A percentile compares a stretch with the other conserved stretches of the same genome.
Evolutionary conservation across 2,797 vertebrate species (phyloP).

Genomic region (Muscicapa comitata): DNA sequence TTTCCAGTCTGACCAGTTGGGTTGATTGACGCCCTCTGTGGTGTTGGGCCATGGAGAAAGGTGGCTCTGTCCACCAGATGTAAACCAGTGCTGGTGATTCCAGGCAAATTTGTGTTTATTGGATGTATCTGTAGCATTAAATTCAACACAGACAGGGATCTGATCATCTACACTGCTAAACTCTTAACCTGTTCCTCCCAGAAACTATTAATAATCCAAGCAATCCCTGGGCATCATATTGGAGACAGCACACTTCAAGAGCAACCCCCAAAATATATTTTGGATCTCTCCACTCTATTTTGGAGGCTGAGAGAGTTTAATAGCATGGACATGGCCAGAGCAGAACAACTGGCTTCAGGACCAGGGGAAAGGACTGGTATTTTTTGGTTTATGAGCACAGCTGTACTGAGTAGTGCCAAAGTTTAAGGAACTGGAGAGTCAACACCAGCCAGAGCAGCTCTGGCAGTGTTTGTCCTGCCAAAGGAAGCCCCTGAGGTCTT

Average conservation of each 20-base stretch:
- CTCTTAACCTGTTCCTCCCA: background rate
- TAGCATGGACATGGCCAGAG: background rate
- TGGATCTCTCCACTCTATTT: background rate
- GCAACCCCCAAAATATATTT: background rate
- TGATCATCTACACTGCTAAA: background rate
- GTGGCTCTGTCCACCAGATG: background rate
- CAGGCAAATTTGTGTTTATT: background rate
- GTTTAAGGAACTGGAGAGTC: background rate
- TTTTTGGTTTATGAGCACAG: background rate
- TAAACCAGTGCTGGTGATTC: accelerated
- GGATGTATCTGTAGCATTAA: background rate
- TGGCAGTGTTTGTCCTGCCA: background rate
- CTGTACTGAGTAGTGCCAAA: background rate
- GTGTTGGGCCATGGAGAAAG: accelerated
- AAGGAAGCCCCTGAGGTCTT: background rate
- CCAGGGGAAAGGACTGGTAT: background rate
- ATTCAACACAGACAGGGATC: background rate
- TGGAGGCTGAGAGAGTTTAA: background rate
- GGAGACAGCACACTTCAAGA: background rate
- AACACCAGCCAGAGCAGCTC: background rate
- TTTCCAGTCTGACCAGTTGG: background rate
- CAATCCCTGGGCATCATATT: background rate
- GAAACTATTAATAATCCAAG: background rate
- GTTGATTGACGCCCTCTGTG: accelerated
- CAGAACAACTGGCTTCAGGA: background rate